phyloP scores from a whole-genome alignment of 2,888 invertebrate genomes.

The Girardia tigrina region DNA sequence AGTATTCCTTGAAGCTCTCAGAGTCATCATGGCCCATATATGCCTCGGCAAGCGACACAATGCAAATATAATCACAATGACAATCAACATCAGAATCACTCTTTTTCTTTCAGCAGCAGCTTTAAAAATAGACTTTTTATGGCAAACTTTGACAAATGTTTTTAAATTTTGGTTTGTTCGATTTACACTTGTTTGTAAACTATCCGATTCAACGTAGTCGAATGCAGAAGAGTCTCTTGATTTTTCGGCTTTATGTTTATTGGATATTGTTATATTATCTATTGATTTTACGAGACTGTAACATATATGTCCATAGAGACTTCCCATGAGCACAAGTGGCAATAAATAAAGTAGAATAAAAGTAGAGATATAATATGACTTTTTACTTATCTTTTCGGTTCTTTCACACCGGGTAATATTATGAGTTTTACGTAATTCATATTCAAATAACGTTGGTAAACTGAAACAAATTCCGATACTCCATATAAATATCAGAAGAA shows the following conservation, averaged over 20 bases:
- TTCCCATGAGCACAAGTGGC: constrained; percentile 32
- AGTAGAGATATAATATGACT: constrained; percentile 31
- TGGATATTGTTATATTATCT: background rate
- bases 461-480: constrained; percentile 30
- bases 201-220: background rate
- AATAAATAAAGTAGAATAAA: constrained; percentile 31
- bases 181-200: background rate
- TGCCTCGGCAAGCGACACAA: constrained; percentile 33
- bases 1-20: background rate
- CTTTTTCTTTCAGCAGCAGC: background rate
- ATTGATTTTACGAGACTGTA: background rate
- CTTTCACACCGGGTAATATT: background rate
- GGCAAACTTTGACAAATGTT: background rate
- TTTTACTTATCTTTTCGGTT: constrained; percentile 26
- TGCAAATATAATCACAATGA: constrained; percentile 32
- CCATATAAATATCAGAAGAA: constrained; percentile 28
- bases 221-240: background rate
- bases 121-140: background rate
- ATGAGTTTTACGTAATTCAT: constrained; percentile 21
- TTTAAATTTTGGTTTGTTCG: background rate
- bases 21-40: constrained; percentile 29
- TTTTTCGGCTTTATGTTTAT: background rate
- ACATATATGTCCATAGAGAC: constrained; percentile 32
- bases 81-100: constrained; percentile 33
- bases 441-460: constrained; percentile 32